Evolutionary conservation across 2,113 vertebrate genomes (phyloP), one percentile per base, ranked within the genome.

Genomic region (Rostratula benghalensis): DNA sequence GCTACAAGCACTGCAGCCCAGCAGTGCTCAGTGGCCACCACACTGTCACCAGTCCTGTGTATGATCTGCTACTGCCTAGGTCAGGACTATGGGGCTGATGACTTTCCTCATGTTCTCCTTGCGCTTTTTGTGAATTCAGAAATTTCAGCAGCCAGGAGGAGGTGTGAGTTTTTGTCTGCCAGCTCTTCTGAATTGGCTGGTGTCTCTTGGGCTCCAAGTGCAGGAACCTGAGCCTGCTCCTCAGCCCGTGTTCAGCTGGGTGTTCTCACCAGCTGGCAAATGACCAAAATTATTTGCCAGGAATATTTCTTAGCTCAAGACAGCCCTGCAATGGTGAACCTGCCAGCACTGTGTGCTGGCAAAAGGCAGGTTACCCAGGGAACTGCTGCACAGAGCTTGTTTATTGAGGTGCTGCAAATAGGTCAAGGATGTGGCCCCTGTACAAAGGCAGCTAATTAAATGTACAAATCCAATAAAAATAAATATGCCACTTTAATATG

Each of bases 381-480:
- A 75, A 8, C 35, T 6, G 73, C 82, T 43, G n/a, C 77, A 24
- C 61, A 1, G 30, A 30, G 51, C 41, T n/a, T 75, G n/a, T 71
- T 83, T 70, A 86, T 45, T 46, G 89, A 80, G 77, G 73, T 77
- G 59, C 75, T 0, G 1, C 27, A 46, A n/a, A 35, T 3, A 75
- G 89, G 89, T 83, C 86, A 87, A 53, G 73, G 73, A 75, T 67
- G 25, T n/a, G 68, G 24, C 73, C 82, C 39, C 33, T 11, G 14
- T 14, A 51, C 30, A 45, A 76, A 87, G 61, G 30, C 61, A 90
- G 86, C 51, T 87, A 87, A 92, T 87, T 92, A 90, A 87, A 92
- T 48, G 73, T 59, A 70, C 46, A 83, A 75, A 80, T 57, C 77
- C 82, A 80, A 71, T 83, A 83, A 79, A 87, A 87, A 76, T 76